A percentile compares a stretch with the other conserved stretches of the same genome.
Conservation (phyloP, 1,140 invertebrate species). For the Marisa cornuarietis region DNA sequence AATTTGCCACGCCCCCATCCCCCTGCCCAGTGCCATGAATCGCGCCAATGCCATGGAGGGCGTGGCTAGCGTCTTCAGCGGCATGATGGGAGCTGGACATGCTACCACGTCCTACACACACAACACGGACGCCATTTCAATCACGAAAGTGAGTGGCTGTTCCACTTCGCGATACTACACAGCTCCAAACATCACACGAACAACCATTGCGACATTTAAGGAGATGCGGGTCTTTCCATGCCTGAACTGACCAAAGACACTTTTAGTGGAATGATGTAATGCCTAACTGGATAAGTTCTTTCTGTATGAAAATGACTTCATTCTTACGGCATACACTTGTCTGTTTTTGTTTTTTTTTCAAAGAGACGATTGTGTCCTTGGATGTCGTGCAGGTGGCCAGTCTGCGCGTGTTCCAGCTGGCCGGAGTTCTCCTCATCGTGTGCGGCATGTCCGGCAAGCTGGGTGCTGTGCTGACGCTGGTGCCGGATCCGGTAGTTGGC, state of each 20-base stretch:
- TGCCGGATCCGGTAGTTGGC: conserved; percentile 84
- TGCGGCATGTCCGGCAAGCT: conserved; percentile 74
- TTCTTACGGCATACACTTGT: not conserved
- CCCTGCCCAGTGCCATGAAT: conserved; percentile 82
- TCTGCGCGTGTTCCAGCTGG: conserved; percentile 71
- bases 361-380: not conserved
- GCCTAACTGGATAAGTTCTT: not conserved
- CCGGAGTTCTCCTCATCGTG: conserved; percentile 68
- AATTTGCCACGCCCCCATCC: conserved; percentile 80
- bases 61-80: conserved; percentile 82
- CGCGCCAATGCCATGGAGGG: conserved; percentile 82
- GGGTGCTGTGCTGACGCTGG: conserved; percentile 85
- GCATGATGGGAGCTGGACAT: conserved; percentile 82
- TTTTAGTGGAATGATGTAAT: not conserved
- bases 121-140: conserved; percentile 88
- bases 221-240: not conserved
- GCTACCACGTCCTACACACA: conserved; percentile 85
- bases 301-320: not conserved
- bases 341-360: not conserved
- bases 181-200: not conserved
- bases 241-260: not conserved
- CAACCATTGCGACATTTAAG: not conserved
- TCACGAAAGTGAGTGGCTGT: conserved; percentile 67
- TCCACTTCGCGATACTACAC: too few relatives aligned
- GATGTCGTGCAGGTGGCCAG: conserved; percentile 43